Evolutionary conservation across 2,797 vertebrate species (phyloP).

Genomic region (Anguilla pacifica): DNA sequence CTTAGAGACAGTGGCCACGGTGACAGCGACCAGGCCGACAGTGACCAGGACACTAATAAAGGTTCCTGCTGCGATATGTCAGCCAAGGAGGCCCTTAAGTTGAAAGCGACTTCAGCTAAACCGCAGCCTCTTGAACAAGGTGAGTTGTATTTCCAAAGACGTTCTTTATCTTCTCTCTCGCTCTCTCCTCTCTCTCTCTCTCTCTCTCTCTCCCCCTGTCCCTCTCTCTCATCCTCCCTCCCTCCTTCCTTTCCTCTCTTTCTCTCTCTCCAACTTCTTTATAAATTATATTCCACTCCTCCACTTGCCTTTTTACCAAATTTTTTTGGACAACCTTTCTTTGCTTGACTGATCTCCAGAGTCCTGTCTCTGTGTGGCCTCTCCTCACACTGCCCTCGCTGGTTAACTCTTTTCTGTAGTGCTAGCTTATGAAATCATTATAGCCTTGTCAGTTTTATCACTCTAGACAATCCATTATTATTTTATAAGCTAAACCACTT

Average conservation of each 20-base stretch:
- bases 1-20: constrained; percentile 99
- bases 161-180: not conserved
- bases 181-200: constrained; percentile 25
- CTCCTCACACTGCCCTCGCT: not conserved
- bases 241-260: constrained; percentile 18
- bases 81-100: constrained; percentile 97
- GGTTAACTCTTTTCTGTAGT: not conserved
- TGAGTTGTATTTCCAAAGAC: constrained; percentile 72
- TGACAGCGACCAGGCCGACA: constrained; percentile 99
- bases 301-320: constrained; percentile 51
- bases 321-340: not conserved
- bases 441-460: constrained; percentile 71
- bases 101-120: constrained; percentile 93
- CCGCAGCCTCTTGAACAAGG: constrained; percentile 94
- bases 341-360: constrained; percentile 7
- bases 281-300: not conserved
- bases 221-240: not conserved
- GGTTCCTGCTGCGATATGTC: constrained; percentile 99
- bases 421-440: constrained; percentile 57
- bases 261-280: not conserved
- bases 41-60: constrained; percentile 99
- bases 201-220: not conserved
- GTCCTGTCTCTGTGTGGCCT: not conserved
- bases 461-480: constrained; percentile 77
- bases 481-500: constrained; percentile 83